These are phyloP conservation scores for Melanophora roralis DNA, from an alignment of 2,888 invertebrate species.

Conservation along the genomic window DNA sequence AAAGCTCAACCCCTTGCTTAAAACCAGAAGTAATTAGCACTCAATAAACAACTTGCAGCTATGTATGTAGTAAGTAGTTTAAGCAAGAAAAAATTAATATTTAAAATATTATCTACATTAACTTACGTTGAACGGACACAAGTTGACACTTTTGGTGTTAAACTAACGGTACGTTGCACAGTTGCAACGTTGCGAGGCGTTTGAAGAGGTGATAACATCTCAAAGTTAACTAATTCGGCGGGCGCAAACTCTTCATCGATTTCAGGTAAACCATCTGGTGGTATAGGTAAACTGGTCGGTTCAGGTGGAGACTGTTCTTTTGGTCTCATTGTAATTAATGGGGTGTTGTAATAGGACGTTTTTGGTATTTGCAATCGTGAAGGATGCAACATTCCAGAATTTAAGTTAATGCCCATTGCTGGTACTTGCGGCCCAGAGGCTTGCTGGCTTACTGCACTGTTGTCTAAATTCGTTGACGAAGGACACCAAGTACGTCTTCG, in stretches of 20 bases:
- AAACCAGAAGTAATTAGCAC: too few relatives aligned
- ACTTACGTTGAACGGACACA: conserved; percentile 45
- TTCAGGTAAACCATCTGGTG: conserved; percentile 56
- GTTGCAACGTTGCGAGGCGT: conserved; percentile 46
- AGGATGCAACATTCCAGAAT: conserved; percentile 1
- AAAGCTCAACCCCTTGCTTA: too few relatives aligned
- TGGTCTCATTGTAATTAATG: conserved; percentile 65
- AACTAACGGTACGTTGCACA: conserved; percentile 42
- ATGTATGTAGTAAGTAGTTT: not conserved
- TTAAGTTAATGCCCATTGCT: not conserved
- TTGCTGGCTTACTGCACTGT: not conserved
- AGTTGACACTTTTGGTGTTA: conserved; percentile 64
- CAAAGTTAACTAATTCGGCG: conserved; percentile 64
- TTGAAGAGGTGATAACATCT: conserved; percentile 27
- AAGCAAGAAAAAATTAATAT: not conserved
- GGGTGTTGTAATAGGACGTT: conserved; percentile 65
- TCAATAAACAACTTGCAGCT: too few relatives aligned
- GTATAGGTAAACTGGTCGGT: conserved; percentile 1
- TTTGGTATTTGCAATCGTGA: conserved; percentile 33
- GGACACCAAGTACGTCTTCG: conserved; percentile 77
- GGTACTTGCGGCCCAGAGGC: conserved; percentile 28
- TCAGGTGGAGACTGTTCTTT: not conserved
- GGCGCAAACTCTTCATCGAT: conserved; percentile 65
- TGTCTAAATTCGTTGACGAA: conserved; percentile 63
- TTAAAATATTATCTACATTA: not conserved